These are phyloP conservation scores for Drosophila murphyi DNA, from an alignment of 1,140 invertebrate species.

Conservation along the genomic window DNA sequence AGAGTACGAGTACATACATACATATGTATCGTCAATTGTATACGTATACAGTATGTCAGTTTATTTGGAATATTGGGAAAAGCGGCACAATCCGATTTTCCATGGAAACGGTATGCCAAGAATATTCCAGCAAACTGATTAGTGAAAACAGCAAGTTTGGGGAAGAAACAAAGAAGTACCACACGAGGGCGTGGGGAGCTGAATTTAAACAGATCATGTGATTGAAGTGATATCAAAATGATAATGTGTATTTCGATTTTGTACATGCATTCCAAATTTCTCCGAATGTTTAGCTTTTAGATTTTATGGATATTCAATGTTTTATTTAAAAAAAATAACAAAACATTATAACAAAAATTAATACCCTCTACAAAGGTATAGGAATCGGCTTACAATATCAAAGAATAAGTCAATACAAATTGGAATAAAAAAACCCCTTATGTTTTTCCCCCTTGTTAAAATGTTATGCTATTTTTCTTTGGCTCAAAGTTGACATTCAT, in stretches of 20 bases:
- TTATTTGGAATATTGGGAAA: conserved; percentile 38
- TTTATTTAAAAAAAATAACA: too few species aligned
- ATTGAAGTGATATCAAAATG: conserved; percentile 29
- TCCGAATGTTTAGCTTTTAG: too few species aligned
- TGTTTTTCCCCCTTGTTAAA: too few species aligned
- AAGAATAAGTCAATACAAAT: too few species aligned
- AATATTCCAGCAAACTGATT: conserved; percentile 50
- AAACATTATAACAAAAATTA: too few species aligned
- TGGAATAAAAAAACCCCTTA: too few species aligned
- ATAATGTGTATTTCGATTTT: neutral
- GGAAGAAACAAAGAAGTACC: conserved; percentile 21
- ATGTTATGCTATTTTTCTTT: too few species aligned
- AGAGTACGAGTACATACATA: neutral
- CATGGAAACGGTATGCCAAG: conserved; percentile 36
- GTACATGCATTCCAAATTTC: too few species aligned
- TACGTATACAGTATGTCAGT: conserved; percentile 5
- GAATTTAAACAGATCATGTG: conserved; percentile 34
- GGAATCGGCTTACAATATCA: too few species aligned
- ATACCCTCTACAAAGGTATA: too few species aligned
- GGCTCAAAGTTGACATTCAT: too few species aligned
- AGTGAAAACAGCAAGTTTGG: conserved; percentile 36
- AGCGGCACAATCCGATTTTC: conserved; percentile 30
- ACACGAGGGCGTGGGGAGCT: neutral
- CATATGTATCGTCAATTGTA: neutral
- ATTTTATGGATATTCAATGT: too few species aligned